These are phyloP conservation scores for Catalaphyllia jardinei DNA, from an alignment of 64 coral and sea anemone species.

Conservation along the genomic window DNA sequence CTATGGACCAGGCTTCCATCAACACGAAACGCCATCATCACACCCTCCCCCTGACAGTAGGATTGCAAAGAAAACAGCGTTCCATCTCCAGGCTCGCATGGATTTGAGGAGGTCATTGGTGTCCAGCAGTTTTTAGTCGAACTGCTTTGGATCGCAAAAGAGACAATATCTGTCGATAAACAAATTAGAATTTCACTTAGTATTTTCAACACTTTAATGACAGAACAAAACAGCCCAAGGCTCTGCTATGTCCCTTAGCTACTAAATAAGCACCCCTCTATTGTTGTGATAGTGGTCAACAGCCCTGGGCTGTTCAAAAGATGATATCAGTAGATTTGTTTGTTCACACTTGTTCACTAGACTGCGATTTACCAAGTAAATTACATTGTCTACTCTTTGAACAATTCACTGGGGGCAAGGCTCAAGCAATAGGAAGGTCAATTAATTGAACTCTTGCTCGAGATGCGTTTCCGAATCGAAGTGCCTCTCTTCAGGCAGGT, in stretches of 20 bases:
- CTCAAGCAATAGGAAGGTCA: no score
- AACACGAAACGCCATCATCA: slow-evolving; percentile 71
- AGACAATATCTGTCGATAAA: slow-evolving; percentile 65
- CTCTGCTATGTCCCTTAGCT: no score
- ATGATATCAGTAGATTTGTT: no score
- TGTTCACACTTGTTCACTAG: no score
- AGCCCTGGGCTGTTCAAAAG: no score
- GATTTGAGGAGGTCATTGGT: slow-evolving; percentile 57
- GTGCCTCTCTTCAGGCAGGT: no score
- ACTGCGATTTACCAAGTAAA: no score
- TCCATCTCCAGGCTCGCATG: slow-evolving; percentile 48
- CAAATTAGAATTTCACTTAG: not conserved
- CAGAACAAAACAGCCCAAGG: no score
- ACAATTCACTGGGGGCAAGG: not conserved
- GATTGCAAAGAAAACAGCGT: slow-evolving; percentile 51
- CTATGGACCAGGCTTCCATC: slow-evolving; percentile 63
- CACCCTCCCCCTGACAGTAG: slow-evolving; percentile 66
- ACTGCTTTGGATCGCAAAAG: slow-evolving; percentile 48
- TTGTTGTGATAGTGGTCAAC: no score
- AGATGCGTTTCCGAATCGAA: no score
- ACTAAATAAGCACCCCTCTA: no score
- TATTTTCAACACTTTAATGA: not conserved
- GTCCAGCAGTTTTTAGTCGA: slow-evolving; percentile 77
- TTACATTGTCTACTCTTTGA: not conserved
- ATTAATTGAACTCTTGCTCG: no score